Percentiles rank a stretch among this genome's conserved stretches.
These are phyloP conservation scores for Heterodera carotae DNA, from an alignment of 1,140 invertebrate genomes.

Conservation along the genomic window DNA sequence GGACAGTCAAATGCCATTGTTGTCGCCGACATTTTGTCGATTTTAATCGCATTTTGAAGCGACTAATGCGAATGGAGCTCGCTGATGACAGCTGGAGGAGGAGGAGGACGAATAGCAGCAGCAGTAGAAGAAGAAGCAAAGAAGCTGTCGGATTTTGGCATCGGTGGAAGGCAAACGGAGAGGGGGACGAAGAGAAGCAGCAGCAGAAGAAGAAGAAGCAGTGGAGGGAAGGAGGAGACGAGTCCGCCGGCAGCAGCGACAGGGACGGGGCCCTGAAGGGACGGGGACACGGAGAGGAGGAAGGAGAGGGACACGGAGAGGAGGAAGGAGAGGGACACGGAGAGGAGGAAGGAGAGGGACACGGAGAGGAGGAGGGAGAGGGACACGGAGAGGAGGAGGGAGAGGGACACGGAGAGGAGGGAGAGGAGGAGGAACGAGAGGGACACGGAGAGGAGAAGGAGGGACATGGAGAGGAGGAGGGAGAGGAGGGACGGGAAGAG, in stretches of 20 bases:
- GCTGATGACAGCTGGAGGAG: neutral
- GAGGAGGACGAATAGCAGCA: too few species aligned
- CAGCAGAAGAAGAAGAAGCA: neutral
- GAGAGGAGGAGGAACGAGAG: neutral
- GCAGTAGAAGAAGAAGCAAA: neutral
- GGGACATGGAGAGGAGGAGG: neutral
- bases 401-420: neutral
- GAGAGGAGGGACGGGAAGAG: neutral
- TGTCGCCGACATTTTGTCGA: neutral
- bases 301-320: neutral
- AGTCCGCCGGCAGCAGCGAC: too few species aligned
- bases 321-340: neutral
- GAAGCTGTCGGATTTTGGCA: neutral
- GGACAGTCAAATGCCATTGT: constrained; percentile 4
- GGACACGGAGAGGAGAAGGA: neutral
- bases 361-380: neutral
- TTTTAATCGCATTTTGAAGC: constrained; percentile 12
- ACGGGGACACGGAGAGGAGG: neutral
- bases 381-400: neutral
- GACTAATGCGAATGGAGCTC: constrained; percentile 10
- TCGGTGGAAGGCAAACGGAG: neutral
- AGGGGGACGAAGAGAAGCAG: neutral
- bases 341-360: neutral
- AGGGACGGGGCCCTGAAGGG: too few species aligned
- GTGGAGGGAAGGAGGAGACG: neutral